Evolutionary conservation across 2,888 invertebrate species (phyloP), one percentile per base, ranked within the genome.

Genomic region (Sturmia bella): DNA sequence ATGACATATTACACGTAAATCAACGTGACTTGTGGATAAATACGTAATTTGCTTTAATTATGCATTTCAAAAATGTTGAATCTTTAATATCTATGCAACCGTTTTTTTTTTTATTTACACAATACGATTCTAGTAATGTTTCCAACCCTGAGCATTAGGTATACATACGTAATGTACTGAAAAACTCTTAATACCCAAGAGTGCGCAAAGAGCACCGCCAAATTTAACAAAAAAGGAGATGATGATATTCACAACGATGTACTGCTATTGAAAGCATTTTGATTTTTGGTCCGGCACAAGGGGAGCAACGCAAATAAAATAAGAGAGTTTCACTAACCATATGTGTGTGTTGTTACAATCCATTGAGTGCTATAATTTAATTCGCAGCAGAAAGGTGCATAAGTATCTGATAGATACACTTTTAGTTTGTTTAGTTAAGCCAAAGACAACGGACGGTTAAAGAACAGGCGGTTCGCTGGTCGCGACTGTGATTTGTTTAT

Each of bases 361-460:
- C 5, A 7, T 61, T 17, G 61, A 72, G 57, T 68, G 74, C 52
- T 75, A 64, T 41, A 41, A 70, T 61, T 59, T 64, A 56, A 63
- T 76, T 83, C 56, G 57, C 72, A 80, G 73, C 57, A 75, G 75
- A 77, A 77, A 82, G 78, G 78, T 84, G 74, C 15, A 74, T 66
- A 59, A 81, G 78, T 85, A 84, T 85, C 84, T 84, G 81, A 32
- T 80, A 84, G 84, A 85, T 85, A 83, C 80, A 74, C 17, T 70
- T 77, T 68, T 43, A 78, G 83, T 84, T 70, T 75, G 78, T 63
- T 83, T 63, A 82, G 80, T 75, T 68, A 66, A 81, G 83, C 69
- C 81, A 80, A 80, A 69, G 81, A 77, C 59, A 77, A 59, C 59
- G 69, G 56, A 73, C 54, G 69, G 43, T 32, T 32, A 32, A 32